These are phyloP conservation scores for Minunthozetes semirufus DNA, from an alignment of 2,888 invertebrate species.

Conservation along the genomic window DNA sequence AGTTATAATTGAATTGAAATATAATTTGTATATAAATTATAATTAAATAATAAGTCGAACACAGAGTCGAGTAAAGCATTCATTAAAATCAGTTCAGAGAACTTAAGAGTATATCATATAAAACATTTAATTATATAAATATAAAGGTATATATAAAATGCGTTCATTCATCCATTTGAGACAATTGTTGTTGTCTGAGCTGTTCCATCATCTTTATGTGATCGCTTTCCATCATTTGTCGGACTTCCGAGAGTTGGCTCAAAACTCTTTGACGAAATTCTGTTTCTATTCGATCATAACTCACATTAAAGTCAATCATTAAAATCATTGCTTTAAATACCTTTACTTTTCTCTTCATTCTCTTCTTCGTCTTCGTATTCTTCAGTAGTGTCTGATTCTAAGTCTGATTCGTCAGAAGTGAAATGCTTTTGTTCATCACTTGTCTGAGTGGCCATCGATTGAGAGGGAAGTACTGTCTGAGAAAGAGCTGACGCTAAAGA, in stretches of 20 bases:
- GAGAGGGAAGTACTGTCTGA: no score
- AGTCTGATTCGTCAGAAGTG: background rate
- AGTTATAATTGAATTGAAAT: background rate
- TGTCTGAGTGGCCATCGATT: background rate
- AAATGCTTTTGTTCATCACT: background rate
- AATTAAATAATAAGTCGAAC: no score
- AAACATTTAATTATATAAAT: background rate
- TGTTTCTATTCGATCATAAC: background rate
- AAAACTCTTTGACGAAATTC: constrained; percentile 22
- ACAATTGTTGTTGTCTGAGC: constrained; percentile 16
- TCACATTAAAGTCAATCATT: background rate
- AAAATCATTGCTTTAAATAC: background rate
- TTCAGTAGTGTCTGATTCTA: background rate
- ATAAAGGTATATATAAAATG: background rate
- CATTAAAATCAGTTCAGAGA: no score
- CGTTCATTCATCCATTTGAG: background rate
- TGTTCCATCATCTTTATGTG: constrained; percentile 35
- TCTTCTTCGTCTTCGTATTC: background rate
- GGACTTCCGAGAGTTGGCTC: constrained; percentile 33
- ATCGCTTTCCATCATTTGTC: constrained; percentile 38
- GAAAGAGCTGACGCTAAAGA: background rate
- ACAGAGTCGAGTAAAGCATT: no score
- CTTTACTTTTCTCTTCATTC: background rate
- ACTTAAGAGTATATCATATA: no score
- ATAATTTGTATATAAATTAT: background rate